Conservation (phyloP, 2,797 vertebrate genomes). For the Sebastes aleutianus region DNA sequence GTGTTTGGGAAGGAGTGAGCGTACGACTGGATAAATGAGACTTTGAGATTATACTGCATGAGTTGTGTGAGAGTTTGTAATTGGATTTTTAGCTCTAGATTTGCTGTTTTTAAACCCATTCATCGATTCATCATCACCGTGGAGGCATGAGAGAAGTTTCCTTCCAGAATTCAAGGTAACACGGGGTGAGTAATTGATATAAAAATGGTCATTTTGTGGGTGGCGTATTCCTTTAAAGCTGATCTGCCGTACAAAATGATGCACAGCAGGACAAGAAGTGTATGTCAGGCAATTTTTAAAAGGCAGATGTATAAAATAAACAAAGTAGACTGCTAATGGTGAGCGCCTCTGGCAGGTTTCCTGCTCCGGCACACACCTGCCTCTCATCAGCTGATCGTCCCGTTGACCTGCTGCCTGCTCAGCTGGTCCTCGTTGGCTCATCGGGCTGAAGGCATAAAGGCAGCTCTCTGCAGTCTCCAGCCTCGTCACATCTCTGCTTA, state of each 20-base stretch:
- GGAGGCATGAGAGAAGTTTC: no score
- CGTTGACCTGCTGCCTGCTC: slow-evolving; percentile 5
- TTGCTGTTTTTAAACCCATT: no score
- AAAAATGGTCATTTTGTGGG: no score
- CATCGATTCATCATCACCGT: no score
- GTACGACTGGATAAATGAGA: no score
- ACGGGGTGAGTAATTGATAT: no score
- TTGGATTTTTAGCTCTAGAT: no score
- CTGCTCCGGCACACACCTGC: slow-evolving; percentile 10
- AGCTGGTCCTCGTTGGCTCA: slow-evolving; percentile 6
- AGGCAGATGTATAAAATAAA: background rate
- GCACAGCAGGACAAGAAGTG: background rate
- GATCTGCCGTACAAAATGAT: background rate
- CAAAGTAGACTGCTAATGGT: background rate
- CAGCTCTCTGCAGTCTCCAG: background rate
- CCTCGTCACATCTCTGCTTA: background rate
- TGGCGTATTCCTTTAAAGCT: background rate
- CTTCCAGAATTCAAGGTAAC: no score
- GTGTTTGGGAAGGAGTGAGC: no score
- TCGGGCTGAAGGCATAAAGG: background rate
- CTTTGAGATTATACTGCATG: no score
- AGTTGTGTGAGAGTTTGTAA: no score
- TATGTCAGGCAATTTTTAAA: background rate
- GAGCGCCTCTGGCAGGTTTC: background rate
- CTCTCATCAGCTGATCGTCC: slow-evolving; percentile 4